phyloP scores from a whole-genome alignment of 2,113 vertebrate genomes.

The Misgurnus mizolepis region DNA sequence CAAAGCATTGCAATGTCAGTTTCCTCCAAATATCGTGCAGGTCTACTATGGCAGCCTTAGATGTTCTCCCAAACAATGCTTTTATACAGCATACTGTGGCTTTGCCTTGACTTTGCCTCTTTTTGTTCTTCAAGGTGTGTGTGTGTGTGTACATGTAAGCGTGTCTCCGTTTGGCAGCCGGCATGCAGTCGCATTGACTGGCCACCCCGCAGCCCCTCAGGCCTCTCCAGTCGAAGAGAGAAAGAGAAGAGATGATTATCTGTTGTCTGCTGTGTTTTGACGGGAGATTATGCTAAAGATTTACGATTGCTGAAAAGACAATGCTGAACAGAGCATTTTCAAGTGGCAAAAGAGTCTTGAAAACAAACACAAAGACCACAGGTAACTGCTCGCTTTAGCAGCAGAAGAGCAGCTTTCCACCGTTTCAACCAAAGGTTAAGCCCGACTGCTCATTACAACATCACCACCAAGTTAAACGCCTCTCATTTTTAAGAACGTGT shows the following conservation, averaged over 20 bases:
- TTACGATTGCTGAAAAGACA: conserved; percentile 80
- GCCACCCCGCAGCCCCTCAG: conserved; percentile 70
- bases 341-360: conserved; percentile 64
- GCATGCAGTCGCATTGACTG: conserved; percentile 66
- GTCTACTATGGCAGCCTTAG: too few relatives aligned
- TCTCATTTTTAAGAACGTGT: conserved; percentile 30
- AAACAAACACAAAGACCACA: conserved; percentile 59
- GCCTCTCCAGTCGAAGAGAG: conserved; percentile 61
- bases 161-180: background rate
- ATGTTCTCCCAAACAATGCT: too few relatives aligned
- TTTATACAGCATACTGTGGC: too few relatives aligned
- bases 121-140: background rate
- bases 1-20: too few relatives aligned
- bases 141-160: background rate
- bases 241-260: conserved; percentile 76
- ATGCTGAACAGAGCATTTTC: conserved; percentile 65
- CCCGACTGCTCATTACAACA: conserved; percentile 31
- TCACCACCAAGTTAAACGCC: conserved; percentile 10
- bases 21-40: too few relatives aligned
- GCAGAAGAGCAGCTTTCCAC: conserved; percentile 32
- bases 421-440: conserved; percentile 20
- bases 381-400: conserved; percentile 53
- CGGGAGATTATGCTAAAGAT: conserved; percentile 81
- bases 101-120: background rate
- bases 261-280: conserved; percentile 80